Conservation (phyloP, 2,113 vertebrate genomes). For the Solea senegalensis region DNA sequence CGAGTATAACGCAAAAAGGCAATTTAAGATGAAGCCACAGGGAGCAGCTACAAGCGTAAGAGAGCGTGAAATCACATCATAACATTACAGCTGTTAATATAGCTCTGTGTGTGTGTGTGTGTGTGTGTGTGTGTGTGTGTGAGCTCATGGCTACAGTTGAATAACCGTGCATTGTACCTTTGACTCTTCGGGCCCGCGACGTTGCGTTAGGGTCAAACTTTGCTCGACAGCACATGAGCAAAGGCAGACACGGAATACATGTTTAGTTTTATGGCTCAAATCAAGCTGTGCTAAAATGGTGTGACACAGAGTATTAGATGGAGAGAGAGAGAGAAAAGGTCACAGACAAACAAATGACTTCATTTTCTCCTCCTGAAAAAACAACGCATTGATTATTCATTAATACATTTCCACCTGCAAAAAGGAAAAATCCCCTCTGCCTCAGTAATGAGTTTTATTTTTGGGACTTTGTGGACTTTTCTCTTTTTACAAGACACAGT, state of each 20-base stretch:
- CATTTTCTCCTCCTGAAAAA: constrained; percentile 17
- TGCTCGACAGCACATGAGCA: background rate
- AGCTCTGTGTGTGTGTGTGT: background rate
- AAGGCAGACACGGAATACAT: constrained; percentile 17
- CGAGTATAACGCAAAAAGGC: constrained; percentile 1
- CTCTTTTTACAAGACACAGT: constrained; percentile 22
- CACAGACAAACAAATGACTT: constrained; percentile 1
- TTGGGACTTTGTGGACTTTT: constrained; percentile 11
- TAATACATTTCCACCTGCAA: constrained; percentile 26
- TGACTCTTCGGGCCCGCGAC: constrained; percentile 14
- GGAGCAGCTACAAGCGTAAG: constrained; percentile 16
- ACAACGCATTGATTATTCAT: constrained; percentile 55
- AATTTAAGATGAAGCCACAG: constrained; percentile 17
- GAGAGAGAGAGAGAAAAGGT: too few relatives aligned
- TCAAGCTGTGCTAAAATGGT: constrained; percentile 2
- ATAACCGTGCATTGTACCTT: constrained; percentile 25
- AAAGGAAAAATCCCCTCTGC: constrained; percentile 20
- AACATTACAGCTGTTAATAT: constrained; percentile 30
- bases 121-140: background rate
- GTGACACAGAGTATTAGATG: background rate
- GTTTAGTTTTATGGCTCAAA: constrained; percentile 26
- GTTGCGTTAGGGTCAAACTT: constrained; percentile 34
- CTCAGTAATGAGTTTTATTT: constrained; percentile 46
- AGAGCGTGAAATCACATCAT: constrained; percentile 44
- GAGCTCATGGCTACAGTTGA: constrained; percentile 28